These are phyloP conservation scores for Uropsilus gracilis DNA, from an alignment of 2,113 vertebrate species.

Conservation along the genomic window DNA sequence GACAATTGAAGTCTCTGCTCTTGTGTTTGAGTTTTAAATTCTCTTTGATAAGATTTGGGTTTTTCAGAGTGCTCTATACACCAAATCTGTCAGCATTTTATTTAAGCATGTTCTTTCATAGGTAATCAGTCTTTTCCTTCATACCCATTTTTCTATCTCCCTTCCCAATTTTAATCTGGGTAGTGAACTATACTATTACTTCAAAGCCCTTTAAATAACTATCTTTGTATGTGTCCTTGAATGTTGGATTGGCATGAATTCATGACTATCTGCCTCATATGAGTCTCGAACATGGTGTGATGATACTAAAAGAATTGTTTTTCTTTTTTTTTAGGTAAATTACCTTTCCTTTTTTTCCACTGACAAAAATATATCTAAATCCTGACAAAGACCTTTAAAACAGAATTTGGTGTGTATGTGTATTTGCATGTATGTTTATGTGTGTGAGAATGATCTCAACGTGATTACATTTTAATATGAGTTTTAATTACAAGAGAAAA, in stretches of 20 bases:
- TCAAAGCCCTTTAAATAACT: background rate
- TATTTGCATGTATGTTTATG: background rate
- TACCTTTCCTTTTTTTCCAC: background rate
- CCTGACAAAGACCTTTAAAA: background rate
- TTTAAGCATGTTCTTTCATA: slow-evolving; percentile 25
- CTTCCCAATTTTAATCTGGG: background rate
- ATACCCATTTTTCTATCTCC: no score
- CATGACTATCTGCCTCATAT: background rate
- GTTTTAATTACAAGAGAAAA: background rate
- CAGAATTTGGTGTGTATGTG: no score
- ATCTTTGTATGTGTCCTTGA: background rate
- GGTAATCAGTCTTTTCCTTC: background rate
- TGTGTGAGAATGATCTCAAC: background rate
- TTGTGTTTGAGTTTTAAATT: background rate
- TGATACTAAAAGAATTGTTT: background rate
- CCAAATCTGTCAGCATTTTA: background rate
- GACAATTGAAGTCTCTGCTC: background rate
- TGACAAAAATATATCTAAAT: background rate
- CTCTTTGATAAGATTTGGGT: no score
- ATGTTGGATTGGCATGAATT: background rate
- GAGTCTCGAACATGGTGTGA: background rate
- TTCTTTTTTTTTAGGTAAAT: background rate
- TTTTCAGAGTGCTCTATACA: no score
- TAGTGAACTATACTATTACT: background rate
- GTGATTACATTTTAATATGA: background rate